phyloP scores from a whole-genome alignment of 2,113 vertebrate genomes.

The Peucedramus taeniatus region DNA sequence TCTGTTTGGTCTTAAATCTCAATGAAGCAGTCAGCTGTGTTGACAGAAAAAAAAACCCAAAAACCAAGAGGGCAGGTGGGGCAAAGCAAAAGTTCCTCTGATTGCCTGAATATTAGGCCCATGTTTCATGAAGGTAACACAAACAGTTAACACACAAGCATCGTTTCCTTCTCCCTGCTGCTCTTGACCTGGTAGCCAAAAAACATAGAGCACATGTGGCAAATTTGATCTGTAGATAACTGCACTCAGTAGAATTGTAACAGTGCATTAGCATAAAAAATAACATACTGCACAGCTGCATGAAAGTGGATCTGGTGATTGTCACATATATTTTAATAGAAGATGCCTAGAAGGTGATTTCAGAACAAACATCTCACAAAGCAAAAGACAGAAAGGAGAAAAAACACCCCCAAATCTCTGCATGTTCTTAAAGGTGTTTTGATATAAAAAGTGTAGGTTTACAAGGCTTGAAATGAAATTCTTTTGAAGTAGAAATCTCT shows the following conservation, averaged over 20 bases:
- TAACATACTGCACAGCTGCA: slow-evolving; percentile 47
- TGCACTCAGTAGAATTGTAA: slow-evolving; percentile 45
- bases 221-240: slow-evolving; percentile 49
- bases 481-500: not conserved
- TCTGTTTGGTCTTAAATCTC: slow-evolving; percentile 31
- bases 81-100: not conserved
- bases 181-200: slow-evolving; percentile 62
- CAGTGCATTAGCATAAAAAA: slow-evolving; percentile 52
- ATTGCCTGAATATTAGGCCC: not conserved
- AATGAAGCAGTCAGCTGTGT: slow-evolving; percentile 31
- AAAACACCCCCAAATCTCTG: not conserved
- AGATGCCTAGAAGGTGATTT: slow-evolving; percentile 61
- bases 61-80: slow-evolving; percentile 10
- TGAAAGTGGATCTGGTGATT: slow-evolving; percentile 56
- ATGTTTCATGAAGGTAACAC: not conserved
- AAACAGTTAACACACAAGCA: slow-evolving; percentile 16
- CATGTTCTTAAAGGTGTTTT: not conserved
- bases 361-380: slow-evolving; percentile 51
- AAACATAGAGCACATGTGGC: slow-evolving; percentile 45
- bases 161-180: not conserved
- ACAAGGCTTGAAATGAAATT: not conserved
- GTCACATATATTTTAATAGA: slow-evolving; percentile 57
- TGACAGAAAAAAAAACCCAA: slow-evolving; percentile 27
- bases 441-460: not conserved
- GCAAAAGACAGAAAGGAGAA: slow-evolving; percentile 6